These are phyloP conservation scores for Spheniscus mendiculus DNA, from an alignment of 2,113 vertebrate species.

Conservation along the genomic window DNA sequence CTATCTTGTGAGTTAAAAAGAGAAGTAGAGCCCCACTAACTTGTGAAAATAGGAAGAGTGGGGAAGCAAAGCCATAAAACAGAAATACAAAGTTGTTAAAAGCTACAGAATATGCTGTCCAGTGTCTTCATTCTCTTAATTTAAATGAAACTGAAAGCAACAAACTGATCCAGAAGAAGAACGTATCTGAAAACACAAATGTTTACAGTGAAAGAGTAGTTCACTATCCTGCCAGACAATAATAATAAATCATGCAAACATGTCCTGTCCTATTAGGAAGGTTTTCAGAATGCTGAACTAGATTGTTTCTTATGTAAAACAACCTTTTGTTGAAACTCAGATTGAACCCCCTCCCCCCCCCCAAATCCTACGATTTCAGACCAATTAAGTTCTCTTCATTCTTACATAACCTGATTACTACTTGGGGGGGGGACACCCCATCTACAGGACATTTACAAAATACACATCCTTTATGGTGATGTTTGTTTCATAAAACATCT, in stretches of 20 bases:
- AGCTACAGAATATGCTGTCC: neutral
- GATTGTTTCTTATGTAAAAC: neutral
- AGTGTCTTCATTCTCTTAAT: neutral
- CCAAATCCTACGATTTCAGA: neutral
- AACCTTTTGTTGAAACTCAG: neutral
- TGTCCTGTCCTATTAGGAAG: neutral
- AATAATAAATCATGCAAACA: neutral
- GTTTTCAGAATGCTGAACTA: neutral
- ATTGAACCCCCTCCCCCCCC: accelerated
- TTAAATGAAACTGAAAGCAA: neutral
- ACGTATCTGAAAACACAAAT: neutral
- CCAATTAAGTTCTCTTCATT: neutral
- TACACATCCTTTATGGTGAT: neutral
- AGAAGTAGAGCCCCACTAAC: neutral
- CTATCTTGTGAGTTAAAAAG: neutral
- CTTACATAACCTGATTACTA: neutral
- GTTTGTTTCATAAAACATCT: neutral
- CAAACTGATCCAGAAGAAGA: neutral
- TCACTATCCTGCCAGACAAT: neutral
- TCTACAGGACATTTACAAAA: neutral
- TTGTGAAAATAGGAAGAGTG: neutral
- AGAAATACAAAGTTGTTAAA: neutral
- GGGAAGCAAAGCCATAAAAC: neutral
- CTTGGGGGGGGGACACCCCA: accelerated
- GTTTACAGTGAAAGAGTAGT: no score